Evolutionary conservation across 1,140 invertebrate species (phyloP).

Genomic region (Melitaea cinxia): DNA sequence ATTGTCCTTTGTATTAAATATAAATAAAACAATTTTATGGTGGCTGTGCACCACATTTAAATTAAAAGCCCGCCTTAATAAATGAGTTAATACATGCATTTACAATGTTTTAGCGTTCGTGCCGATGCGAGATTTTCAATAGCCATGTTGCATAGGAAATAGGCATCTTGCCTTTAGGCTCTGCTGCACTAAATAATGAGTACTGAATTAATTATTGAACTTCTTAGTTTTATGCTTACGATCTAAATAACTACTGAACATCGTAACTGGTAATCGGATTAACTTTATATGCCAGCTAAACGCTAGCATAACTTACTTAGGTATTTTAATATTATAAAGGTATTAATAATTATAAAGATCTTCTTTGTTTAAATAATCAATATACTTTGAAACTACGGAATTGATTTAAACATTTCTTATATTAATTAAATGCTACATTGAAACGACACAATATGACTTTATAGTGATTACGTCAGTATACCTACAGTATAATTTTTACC

Average conservation of each 20-base stretch:
- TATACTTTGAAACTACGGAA: too few species aligned
- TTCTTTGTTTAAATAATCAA: too few species aligned
- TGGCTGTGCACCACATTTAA: constrained; percentile 20
- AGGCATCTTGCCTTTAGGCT: constrained; percentile 30
- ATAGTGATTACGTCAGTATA: too few species aligned
- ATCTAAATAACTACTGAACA: constrained; percentile 26
- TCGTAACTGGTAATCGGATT: constrained; percentile 11
- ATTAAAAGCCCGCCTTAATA: constrained; percentile 32
- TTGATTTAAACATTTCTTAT: too few species aligned
- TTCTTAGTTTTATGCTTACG: constrained; percentile 31
- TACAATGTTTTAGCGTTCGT: constrained; percentile 39
- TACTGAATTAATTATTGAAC: constrained; percentile 36
- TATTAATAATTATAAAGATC: too few species aligned
- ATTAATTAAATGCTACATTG: too few species aligned
- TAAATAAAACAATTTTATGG: constrained; percentile 18
- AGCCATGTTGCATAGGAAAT: constrained; percentile 34
- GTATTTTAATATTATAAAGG: too few species aligned
- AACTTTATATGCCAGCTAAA: neutral
- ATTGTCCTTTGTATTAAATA: neutral
- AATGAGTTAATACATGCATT: constrained; percentile 36
- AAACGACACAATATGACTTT: too few species aligned
- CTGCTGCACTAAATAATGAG: constrained; percentile 33
- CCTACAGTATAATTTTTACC: too few species aligned
- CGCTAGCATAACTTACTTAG: neutral
- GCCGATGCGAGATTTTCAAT: constrained; percentile 38